Evolutionary conservation across 2,797 vertebrate genomes (phyloP), one percentile per base, ranked within the genome.

Genomic region (Neostethus bicornis): DNA sequence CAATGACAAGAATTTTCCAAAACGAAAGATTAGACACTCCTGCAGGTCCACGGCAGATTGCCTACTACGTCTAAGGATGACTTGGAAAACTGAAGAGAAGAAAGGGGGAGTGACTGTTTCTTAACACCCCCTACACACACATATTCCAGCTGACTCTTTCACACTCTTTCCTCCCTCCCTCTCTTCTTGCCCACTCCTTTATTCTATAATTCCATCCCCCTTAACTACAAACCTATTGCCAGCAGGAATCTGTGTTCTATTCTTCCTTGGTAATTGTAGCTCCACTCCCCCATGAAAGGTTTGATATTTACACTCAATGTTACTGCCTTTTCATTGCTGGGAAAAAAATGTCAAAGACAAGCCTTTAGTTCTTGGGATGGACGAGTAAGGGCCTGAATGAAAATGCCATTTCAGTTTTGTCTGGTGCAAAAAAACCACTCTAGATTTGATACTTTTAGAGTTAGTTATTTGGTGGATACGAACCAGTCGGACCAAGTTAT

Each of bases 231-330:
- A 84, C 73, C 75, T 77, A 71, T 73, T 70, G 78, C 70, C 66
- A 80, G 70, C 66, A 81, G 76, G 85, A 88, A 87, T 86, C 81
- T 11, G 50, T 65, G 60, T 47, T 79, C 69, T 81, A 79, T 77
- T 79, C 78, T 69, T 79, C 66, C 66, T 59, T 72, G 66, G 63
- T 85, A 87, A 85, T 73, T 80, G 68, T 66, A 62, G 78, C 56
- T 67, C 46, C 69, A 58, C 70, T 73, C 58, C 70, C 51, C 49
- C 12, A 56, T 31, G 21, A 75, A 70, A 75, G 51, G 50, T 59
- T 60, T 61, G 59, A 71, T 61, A 72, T 84, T 85, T 73, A 83
- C 70, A 68, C 58, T 75, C 61, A 66, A 76, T 49, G 39, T 16
- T 54, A 37, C 57, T 59, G 51, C 35, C 45, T 42, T 12, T 51